A percentile compares a stretch with the other conserved stretches of the same genome.
Conservation (phyloP, 1,140 invertebrate species). For the Laupala kohalensis region DNA sequence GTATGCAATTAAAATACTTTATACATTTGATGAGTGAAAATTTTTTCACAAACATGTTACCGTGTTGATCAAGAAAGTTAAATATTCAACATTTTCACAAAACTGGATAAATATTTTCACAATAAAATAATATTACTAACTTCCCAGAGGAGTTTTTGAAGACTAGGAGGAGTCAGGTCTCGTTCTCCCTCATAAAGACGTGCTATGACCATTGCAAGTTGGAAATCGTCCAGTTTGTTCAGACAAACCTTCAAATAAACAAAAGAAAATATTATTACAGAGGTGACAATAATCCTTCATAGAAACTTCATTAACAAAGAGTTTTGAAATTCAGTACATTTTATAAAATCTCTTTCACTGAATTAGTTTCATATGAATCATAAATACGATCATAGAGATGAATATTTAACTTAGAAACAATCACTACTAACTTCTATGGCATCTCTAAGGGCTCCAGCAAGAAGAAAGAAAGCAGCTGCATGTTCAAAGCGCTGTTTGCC, state of each 20-base stretch:
- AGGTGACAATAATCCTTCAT: too few species aligned
- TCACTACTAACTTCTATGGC: slow-evolving; percentile 94
- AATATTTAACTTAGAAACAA: too few species aligned
- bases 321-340: too few species aligned
- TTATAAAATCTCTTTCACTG: too few species aligned
- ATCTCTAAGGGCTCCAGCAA: slow-evolving; percentile 86
- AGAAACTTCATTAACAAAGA: too few species aligned
- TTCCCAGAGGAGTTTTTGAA: slow-evolving; percentile 63
- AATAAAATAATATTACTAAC: slow-evolving; percentile 36
- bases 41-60: neutral
- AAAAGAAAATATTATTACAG: too few species aligned
- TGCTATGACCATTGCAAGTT: slow-evolving; percentile 88
- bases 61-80: neutral
- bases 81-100: slow-evolving; percentile 4
- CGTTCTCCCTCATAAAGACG: slow-evolving; percentile 74
- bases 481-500: slow-evolving; percentile 91
- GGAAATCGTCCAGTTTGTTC: slow-evolving; percentile 87
- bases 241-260: slow-evolving; percentile 60
- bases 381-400: too few species aligned
- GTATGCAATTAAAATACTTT: too few species aligned
- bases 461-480: slow-evolving; percentile 87
- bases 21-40: too few species aligned
- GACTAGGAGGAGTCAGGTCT: slow-evolving; percentile 56
- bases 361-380: too few species aligned
- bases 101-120: neutral